These are phyloP conservation scores for Dasypus novemcinctus DNA, from an alignment of 2,113 vertebrate species.

Conservation along the genomic window DNA sequence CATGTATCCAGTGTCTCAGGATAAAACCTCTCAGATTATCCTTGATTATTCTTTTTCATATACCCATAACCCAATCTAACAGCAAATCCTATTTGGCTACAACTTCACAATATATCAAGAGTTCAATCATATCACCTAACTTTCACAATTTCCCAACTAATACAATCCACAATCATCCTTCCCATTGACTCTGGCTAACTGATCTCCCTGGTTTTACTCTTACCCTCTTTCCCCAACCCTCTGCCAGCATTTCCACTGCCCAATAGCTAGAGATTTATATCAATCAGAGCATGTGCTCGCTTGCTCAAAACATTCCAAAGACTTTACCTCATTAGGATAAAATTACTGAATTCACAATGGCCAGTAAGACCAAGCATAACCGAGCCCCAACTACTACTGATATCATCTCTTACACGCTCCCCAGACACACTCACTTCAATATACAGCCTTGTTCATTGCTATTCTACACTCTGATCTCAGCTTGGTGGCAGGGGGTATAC, in stretches of 20 bases:
- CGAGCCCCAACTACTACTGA: neutral
- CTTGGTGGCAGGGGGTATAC: neutral
- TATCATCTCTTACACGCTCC: neutral
- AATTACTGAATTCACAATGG: neutral
- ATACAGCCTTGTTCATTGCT: neutral
- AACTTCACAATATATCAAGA: neutral
- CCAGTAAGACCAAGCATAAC: neutral
- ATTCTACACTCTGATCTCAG: neutral
- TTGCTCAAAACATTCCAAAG: neutral
- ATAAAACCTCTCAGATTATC: neutral
- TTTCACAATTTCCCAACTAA: neutral
- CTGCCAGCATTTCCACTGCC: neutral
- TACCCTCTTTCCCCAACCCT: neutral
- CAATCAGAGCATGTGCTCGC: neutral
- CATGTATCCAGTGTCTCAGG: neutral
- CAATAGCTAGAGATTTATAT: neutral
- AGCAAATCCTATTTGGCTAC: neutral
- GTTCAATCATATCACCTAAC: neutral
- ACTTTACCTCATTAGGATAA: neutral
- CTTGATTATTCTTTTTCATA: neutral
- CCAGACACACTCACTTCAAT: neutral
- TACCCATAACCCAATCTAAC: neutral
- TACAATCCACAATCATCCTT: neutral
- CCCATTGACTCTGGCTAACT: neutral
- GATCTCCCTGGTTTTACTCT: neutral